Base-by-base conservation (phyloP, 2,797 vertebrate genomes). In the Carcharodon carcharias region DNA sequence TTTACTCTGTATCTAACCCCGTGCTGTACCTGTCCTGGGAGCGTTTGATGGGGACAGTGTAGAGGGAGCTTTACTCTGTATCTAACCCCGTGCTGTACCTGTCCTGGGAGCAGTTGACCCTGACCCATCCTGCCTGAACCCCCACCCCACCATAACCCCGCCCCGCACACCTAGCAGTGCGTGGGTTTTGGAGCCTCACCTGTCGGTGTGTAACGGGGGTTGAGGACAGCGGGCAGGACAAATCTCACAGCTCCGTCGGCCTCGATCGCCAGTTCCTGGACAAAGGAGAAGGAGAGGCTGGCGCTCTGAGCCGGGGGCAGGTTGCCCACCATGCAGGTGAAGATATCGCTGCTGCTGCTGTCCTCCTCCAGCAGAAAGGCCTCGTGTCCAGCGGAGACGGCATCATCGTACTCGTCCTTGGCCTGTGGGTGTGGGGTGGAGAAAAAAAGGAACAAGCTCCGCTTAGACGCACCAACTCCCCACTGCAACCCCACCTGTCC, bases 301-400 rank as follows among this genome's bases (percentile, higher is more conserved):
- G 97, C 98, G 65, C 97, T 98, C 91, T 98, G 97, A 56, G 97
- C 97, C 4, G 98, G 98, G n/a, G 97, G 97, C 16, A 98, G 97
- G 96, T 98, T 98, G 73, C 98, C 98, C 95, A 98, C 97, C 0
- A 96, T 97, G 96, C 97, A 97, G 73, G 67, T 96, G 96, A 98
- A 98, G 73, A 98, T 97, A 95, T 99, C 98, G 9, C 97, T 97
- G 96, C 97, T 98, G 96, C 97, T 96, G 0, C 97, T 96, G 12
- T 98, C 98, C 97, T 98, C 98, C 97, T 98, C 98, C 97, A 99
- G 96, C 0, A 98, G 97, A 97, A 98, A 98, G 31, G 98, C 97
- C 97, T 98, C 97, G 56, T 97, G 97, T 26, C 97, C 97, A 71
- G 97, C 96, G 0, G 95, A 96, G 16, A 97, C 54, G 16, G 97